Conservation (phyloP, 2,888 invertebrate genomes). For the Antitype chi region DNA sequence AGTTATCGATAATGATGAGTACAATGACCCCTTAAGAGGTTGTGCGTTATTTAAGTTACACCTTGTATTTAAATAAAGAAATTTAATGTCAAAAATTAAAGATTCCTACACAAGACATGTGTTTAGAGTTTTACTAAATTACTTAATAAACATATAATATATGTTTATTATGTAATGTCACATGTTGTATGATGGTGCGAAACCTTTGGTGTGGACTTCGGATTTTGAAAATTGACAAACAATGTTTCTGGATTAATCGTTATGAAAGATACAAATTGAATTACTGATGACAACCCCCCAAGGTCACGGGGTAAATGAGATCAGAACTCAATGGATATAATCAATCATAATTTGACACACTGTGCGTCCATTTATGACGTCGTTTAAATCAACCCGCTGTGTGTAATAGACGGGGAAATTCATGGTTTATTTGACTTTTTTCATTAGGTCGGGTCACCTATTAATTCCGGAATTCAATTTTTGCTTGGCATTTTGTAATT, state of each 20-base stretch:
- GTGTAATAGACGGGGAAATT: slow-evolving; percentile 1
- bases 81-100: too few species aligned
- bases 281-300: slow-evolving; percentile 4
- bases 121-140: too few species aligned
- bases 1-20: too few species aligned
- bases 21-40: too few species aligned
- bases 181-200: too few species aligned
- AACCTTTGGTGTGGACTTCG: too few species aligned
- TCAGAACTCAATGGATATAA: slow-evolving; percentile 22
- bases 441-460: background rate
- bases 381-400: background rate
- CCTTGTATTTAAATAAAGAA: too few species aligned
- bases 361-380: slow-evolving; percentile 27
- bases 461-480: background rate
- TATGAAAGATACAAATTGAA: background rate
- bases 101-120: too few species aligned
- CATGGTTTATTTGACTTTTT: background rate
- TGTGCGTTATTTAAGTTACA: too few species aligned
- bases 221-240: too few species aligned
- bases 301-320: slow-evolving; percentile 13
- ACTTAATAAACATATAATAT: too few species aligned
- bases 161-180: too few species aligned
- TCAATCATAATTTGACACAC: slow-evolving; percentile 46
- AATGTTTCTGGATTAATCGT: background rate
- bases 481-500: background rate